Evolutionary conservation across 2,888 invertebrate species (phyloP).

Genomic region (Hyles lineata): DNA sequence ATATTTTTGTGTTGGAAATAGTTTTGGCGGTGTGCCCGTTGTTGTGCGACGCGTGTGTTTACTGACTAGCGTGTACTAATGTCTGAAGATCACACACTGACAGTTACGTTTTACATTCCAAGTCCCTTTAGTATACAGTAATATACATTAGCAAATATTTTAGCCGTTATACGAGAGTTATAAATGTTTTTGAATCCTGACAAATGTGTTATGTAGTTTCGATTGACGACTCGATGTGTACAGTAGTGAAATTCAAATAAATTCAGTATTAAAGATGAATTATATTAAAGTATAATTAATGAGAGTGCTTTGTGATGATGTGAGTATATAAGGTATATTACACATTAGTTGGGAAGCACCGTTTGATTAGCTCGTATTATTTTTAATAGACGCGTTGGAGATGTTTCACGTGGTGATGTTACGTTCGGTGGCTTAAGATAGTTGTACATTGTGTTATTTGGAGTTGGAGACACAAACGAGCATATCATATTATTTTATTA

Average conservation of each 20-base stretch:
- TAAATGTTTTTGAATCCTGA: conserved; percentile 16
- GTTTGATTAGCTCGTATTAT: conserved; percentile 44
- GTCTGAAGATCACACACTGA: conserved; percentile 45
- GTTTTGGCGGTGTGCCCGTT: neutral
- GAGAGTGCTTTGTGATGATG: conserved; percentile 52
- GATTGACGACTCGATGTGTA: conserved; percentile 15
- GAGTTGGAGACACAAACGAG: conserved; percentile 59
- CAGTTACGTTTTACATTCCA: conserved; percentile 17
- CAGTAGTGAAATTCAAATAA: conserved; percentile 36
- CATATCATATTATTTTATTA: conserved; percentile 78
- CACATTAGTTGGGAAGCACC: conserved; percentile 44
- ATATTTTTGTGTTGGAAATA: conserved; percentile 11
- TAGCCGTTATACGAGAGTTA: conserved; percentile 12
- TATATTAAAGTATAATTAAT: conserved; percentile 51
- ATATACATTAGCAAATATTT: conserved; percentile 16
- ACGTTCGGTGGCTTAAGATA: conserved; percentile 72
- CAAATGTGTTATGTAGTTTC: conserved; percentile 25
- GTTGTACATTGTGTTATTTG: conserved; percentile 63
- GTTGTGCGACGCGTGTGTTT: neutral
- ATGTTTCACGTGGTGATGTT: conserved; percentile 63
- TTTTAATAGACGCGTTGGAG: conserved; percentile 50
- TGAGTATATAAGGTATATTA: conserved; percentile 43
- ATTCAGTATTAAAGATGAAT: conserved; percentile 74
- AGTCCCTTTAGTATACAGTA: conserved; percentile 18
- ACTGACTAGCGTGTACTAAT: conserved; percentile 12